Base-by-base conservation (phyloP, 2,797 vertebrate genomes). In the Scolopax rusticola region DNA sequence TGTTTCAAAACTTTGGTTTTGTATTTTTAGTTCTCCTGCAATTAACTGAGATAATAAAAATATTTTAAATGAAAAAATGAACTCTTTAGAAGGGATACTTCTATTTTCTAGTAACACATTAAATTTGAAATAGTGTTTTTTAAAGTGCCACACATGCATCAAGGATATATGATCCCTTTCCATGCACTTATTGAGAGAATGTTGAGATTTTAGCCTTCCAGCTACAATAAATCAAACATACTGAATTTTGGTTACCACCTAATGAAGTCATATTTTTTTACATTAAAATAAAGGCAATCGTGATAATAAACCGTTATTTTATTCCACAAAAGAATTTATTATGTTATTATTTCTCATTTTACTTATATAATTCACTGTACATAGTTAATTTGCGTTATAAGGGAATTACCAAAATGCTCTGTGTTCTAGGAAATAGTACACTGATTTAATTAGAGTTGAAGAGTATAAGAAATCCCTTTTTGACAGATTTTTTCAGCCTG, bases 31-130 rank as follows among this genome's bases (percentile, higher is more conserved):
- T 84, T 95, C 60, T 93, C 74, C 33, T 71, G 51, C 81, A 96
- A 69, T 89, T 97, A 93, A 95, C 74, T 90, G 83, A 78, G 56
- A 94, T 64, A 96, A 79, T 89, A 93, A 97, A 93, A 91, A 40
- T 50, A 53, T 87, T 87, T 78, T 56, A 91, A 88, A 93, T 90
- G 91, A 96, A 83, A 83, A 84, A 73, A 21, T 27, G 13, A 80
- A 85, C 95, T 87, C 36, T 91, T 93, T 96, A 91, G 36, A 57
- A 20, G 27, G 30, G 89, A 89, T 76, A 94, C 14, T 28, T 86
- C 76, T 94, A 9, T 95, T 96, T 96, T 93, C 76, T 94, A 89
- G 33, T 81, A 94, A 47, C 64, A 94, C 95, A 93, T 75, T 85
- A 91, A 94, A 61, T 90, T 86, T 51, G 28, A 86, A 89, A 81